A percentile compares a stretch with the other conserved stretches of the same genome.
Conservation (phyloP, 2,113 vertebrate species). For the Xiphorhynchus elegans region DNA sequence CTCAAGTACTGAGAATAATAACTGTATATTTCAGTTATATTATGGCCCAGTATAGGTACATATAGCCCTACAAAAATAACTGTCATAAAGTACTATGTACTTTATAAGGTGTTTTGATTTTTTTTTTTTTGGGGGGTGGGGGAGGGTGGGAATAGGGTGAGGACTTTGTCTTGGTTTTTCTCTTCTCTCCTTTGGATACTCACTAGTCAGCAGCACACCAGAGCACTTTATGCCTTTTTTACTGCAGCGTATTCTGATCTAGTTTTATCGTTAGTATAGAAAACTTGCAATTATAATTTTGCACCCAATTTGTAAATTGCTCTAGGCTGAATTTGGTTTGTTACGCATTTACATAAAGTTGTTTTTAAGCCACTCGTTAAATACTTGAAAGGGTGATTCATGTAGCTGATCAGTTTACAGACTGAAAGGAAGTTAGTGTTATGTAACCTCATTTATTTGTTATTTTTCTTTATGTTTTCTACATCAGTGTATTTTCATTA, state of each 20-base stretch:
- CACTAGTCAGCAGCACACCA: not conserved
- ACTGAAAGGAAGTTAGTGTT: not conserved
- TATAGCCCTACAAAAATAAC: not conserved
- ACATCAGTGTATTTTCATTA: not conserved
- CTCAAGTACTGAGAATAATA: not conserved
- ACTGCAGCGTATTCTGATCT: not conserved
- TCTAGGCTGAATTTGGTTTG: not conserved
- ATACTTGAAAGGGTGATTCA: not conserved
- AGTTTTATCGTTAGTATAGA: not conserved
- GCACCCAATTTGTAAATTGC: not conserved
- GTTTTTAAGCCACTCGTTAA: not conserved
- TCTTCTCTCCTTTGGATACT: not conserved
- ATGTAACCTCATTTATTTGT: not conserved
- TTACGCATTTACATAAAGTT: not conserved
- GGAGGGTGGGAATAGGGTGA: fast-evolving
- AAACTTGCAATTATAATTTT: not conserved
- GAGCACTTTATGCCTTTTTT: not conserved
- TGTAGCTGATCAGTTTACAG: not conserved
- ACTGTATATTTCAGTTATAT: not conserved
- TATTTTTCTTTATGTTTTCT: not conserved
- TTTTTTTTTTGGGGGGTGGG: too few relatives aligned
- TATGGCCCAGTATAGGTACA: not conserved
- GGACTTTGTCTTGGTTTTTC: not conserved
- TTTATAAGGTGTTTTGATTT: not conserved
- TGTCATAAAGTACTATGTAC: not conserved